Evolutionary conservation across 2,888 invertebrate genomes (phyloP), one percentile per base, ranked within the genome.

Genomic region (Agonopterix heracliana): DNA sequence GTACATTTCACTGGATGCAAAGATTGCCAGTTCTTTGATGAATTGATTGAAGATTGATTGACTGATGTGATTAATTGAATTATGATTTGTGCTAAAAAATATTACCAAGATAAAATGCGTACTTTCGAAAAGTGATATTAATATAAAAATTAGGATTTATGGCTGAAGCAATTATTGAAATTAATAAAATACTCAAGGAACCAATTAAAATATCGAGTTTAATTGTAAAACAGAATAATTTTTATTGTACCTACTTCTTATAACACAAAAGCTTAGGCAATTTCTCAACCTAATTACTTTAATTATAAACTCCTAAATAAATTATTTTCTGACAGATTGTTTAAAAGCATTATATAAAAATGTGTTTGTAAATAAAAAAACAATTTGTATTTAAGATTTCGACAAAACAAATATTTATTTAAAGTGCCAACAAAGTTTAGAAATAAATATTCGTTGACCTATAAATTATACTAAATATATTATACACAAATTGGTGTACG

Each of bases 41-140:
- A 14, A 14, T 14, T 14, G 14, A 2, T 14, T 14, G 14, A 14
- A 14, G 14, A 14, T 14, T 14, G 14, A 14, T 14, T 14, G 14
- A 14, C 2, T 14, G 14, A 14, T 14, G 1, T 5, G 26, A 7
- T 17, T 17, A 4, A 26, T 5, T 26, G 14, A 14, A 14, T 14
- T 14, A 2, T 14, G 26, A 26, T 26, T 26, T 26, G 26, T 26
- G 26, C 26, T 26, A 26, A 26, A 26, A 38, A 38, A 38, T 38
- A 47, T 43, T 53, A 48, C 47, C 46, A 44, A 55, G 45, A 53
- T 44, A 41, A 51, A 52, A 54, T 50, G 44, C 41, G 38, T 38
- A 54, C 54, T 54, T 53, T 57, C 61, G 60, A 65, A 74, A 80
- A 75, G 82, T 82, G 82, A 81, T 82, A 81, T 68, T 82, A 82